These are phyloP conservation scores for Buceros bicornis DNA, from an alignment of 2,797 vertebrate species.

Conservation along the genomic window DNA sequence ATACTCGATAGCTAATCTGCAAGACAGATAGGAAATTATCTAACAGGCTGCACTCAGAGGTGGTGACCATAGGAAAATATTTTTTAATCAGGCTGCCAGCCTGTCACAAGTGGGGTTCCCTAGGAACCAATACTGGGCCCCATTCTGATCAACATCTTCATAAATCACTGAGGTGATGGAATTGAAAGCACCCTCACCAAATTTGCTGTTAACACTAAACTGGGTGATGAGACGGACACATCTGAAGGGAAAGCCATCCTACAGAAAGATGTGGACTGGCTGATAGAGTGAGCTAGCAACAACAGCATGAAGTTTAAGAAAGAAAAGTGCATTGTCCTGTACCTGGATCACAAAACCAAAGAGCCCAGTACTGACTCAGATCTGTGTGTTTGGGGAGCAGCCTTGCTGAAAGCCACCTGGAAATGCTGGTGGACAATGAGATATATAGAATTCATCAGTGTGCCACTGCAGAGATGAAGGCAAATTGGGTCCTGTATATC, in stretches of 20 bases:
- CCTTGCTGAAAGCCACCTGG: not conserved
- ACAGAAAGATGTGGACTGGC: not conserved
- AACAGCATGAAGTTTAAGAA: too few relatives aligned
- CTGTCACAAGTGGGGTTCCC: not conserved
- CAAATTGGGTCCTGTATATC: not conserved
- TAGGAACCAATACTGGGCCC: not conserved
- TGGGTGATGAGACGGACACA: rapidly evolving
- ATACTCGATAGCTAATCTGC: not conserved
- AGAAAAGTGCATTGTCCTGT: too few relatives aligned
- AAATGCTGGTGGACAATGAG: not conserved
- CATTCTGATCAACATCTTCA: not conserved
- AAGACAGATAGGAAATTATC: not conserved
- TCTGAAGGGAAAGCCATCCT: not conserved
- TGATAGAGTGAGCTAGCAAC: too few relatives aligned
- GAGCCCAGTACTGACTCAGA: not conserved
- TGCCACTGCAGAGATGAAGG: not conserved
- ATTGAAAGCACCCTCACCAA: not conserved
- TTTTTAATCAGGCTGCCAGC: not conserved
- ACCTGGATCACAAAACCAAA: not conserved
- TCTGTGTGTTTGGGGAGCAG: not conserved
- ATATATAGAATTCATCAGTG: not conserved
- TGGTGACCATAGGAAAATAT: too few relatives aligned
- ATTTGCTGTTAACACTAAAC: not conserved
- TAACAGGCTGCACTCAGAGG: not conserved
- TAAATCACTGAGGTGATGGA: not conserved